These are phyloP conservation scores for Mola mola DNA, from an alignment of 2,113 vertebrate species.

Conservation along the genomic window DNA sequence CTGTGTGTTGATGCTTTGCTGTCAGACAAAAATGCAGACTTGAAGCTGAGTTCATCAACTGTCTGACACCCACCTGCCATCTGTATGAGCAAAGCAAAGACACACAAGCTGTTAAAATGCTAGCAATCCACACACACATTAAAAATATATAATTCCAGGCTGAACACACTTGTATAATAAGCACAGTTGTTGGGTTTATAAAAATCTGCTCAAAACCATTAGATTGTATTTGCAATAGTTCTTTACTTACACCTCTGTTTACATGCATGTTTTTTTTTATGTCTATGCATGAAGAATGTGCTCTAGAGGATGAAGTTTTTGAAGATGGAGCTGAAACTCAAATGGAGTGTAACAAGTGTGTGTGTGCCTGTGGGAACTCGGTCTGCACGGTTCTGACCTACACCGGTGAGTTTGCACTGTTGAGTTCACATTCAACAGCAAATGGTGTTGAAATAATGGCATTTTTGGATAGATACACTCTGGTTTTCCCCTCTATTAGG, in stretches of 20 bases:
- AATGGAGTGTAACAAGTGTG: constrained; percentile 94
- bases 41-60: constrained; percentile 96
- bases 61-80: constrained; percentile 89
- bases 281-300: constrained; percentile 83
- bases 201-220: too few relatives aligned
- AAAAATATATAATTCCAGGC: too few relatives aligned
- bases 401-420: constrained; percentile 81
- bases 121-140: constrained; percentile 9
- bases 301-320: constrained; percentile 91
- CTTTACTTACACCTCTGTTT: not conserved
- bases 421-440: too few relatives aligned
- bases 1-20: constrained; percentile 93
- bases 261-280: not conserved
- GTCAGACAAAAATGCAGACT: constrained; percentile 95
- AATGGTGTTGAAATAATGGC: not conserved
- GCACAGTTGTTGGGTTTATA: too few relatives aligned
- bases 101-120: too few relatives aligned
- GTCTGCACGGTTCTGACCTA: constrained; percentile 94
- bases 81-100: constrained; percentile 90
- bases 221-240: not conserved
- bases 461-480: not conserved
- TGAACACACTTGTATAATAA: too few relatives aligned
- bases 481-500: not conserved
- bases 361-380: constrained; percentile 97
- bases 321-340: constrained; percentile 92